Percentiles rank a stretch among this genome's conserved stretches.
phyloP scores from a whole-genome alignment of 1,140 invertebrate genomes.

The Drosophila lowei region DNA sequence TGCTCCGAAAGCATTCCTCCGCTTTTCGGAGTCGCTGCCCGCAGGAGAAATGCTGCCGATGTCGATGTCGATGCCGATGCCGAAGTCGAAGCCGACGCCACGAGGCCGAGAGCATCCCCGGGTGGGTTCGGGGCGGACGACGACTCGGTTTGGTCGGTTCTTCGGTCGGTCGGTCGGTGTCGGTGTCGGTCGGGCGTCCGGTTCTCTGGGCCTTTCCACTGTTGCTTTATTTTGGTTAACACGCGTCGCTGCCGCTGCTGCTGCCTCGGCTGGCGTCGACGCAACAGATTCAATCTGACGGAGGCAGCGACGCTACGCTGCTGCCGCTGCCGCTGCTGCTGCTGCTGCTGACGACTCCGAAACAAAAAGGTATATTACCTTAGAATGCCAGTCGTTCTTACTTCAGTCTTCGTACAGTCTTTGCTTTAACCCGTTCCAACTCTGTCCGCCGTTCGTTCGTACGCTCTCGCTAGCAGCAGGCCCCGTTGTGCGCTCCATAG shows the following conservation, averaged over 20 bases:
- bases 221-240: slow-evolving; percentile 82
- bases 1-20: slow-evolving; percentile 50
- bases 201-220: slow-evolving; percentile 65
- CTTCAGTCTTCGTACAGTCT: slow-evolving; percentile 84
- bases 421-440: slow-evolving; percentile 84
- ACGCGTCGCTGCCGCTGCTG: slow-evolving; percentile 48
- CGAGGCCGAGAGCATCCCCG: neutral
- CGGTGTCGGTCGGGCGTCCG: slow-evolving; percentile 49
- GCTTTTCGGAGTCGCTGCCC: slow-evolving; percentile 64
- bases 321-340: slow-evolving; percentile 32
- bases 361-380: slow-evolving; percentile 83
- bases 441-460: slow-evolving; percentile 82
- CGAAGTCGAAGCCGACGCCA: slow-evolving; percentile 16
- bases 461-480: slow-evolving; percentile 18
- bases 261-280: slow-evolving; percentile 36
- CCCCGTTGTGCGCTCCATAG: slow-evolving; percentile 75
- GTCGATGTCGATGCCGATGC: slow-evolving; percentile 30
- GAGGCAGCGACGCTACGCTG: slow-evolving; percentile 20
- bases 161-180: neutral
- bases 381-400: slow-evolving; percentile 83
- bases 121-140: neutral
- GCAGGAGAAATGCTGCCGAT: slow-evolving; percentile 67
- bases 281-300: slow-evolving; percentile 76
- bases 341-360: slow-evolving; percentile 65
- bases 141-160: slow-evolving; percentile 7